Evolutionary conservation across 2,888 invertebrate species (phyloP).

Genomic region (Operophtera brumata): DNA sequence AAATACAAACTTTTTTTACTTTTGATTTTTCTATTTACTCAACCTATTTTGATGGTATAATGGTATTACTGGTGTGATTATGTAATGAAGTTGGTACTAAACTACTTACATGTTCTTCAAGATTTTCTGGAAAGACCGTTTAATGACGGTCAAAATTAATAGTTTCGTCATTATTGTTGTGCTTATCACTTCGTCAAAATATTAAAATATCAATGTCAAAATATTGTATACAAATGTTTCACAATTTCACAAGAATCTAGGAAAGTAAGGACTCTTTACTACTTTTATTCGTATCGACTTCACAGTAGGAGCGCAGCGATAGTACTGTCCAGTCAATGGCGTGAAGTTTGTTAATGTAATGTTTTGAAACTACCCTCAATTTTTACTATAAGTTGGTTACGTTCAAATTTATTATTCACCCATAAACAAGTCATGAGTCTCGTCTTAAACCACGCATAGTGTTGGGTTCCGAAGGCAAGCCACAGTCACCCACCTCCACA

Average conservation of each 20-base stretch:
- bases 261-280: background rate
- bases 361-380: constrained; percentile 9
- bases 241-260: background rate
- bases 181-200: constrained; percentile 5
- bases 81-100: no score
- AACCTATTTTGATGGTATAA: no score
- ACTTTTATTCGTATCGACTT: background rate
- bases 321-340: background rate
- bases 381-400: background rate
- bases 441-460: no score
- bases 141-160: constrained; percentile 44
- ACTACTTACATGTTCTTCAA: constrained; percentile 59
- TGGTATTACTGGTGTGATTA: background rate
- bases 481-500: no score
- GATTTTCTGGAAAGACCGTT: constrained; percentile 53
- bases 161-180: constrained; percentile 27
- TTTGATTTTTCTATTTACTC: no score
- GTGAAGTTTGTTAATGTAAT: background rate
- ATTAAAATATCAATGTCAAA: background rate
- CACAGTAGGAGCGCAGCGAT: background rate
- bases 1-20: no score
- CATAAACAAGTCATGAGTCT: no score
- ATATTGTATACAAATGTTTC: background rate
- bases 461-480: no score
- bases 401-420: background rate